Percentiles rank a stretch among this genome's conserved stretches.
Evolutionary conservation across 2,113 vertebrate species (phyloP).

Genomic region (Grammomys surdaster): DNA sequence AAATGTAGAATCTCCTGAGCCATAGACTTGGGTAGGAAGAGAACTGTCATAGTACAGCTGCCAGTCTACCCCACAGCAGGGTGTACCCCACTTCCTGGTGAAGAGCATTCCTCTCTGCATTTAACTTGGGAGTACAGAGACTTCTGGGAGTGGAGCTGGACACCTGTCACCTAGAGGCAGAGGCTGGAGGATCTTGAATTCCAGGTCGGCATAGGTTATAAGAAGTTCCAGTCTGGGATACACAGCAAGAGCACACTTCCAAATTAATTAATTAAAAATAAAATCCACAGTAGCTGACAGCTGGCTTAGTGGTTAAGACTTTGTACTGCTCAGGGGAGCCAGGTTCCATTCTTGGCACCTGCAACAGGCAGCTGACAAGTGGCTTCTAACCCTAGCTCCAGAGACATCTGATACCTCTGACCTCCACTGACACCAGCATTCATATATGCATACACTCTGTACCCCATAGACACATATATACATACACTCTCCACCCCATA

Average conservation of each 20-base stretch:
- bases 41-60: not conserved
- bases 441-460: too few species aligned
- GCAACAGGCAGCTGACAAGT: not conserved
- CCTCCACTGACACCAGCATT: not conserved
- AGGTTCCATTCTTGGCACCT: not conserved
- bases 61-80: not conserved
- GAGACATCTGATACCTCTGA: not conserved
- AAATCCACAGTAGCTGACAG: not conserved
- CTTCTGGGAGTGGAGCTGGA: not conserved
- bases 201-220: not conserved
- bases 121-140: not conserved
- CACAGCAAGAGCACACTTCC: not conserved
- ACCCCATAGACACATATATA: too few species aligned
- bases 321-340: not conserved
- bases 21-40: not conserved
- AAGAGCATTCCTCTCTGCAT: not conserved
- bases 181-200: not conserved
- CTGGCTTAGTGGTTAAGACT: not conserved
- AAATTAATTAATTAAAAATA: not conserved
- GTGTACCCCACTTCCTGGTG: not conserved
- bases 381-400: not conserved
- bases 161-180: not conserved
- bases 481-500: too few species aligned
- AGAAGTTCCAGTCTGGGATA: not conserved
- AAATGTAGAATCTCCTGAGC: not conserved